A percentile compares a stretch with the other conserved stretches of the same genome.
Conservation (phyloP, 2,113 vertebrate species). For the Peromyscus polionotus region DNA sequence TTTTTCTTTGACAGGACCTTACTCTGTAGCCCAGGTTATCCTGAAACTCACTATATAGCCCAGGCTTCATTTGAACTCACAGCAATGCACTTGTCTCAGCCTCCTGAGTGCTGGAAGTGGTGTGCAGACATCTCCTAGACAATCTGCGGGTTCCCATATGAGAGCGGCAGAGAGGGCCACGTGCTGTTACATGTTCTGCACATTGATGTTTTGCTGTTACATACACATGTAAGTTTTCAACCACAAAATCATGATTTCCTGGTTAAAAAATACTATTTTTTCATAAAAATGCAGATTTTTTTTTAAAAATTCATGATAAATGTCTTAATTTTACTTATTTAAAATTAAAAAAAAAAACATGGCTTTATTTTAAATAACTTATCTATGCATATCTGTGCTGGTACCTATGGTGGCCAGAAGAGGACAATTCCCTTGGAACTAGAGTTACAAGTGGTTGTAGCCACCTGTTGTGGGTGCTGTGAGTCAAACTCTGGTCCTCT, state of each 20-base stretch:
- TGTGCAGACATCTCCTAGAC: constrained; percentile 60
- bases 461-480: background rate
- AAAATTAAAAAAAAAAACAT: background rate
- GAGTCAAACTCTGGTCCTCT: background rate
- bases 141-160: constrained; percentile 67
- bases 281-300: constrained; percentile 19
- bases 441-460: background rate
- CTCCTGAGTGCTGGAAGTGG: background rate
- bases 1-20: background rate
- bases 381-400: background rate
- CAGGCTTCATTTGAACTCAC: background rate
- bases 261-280: background rate
- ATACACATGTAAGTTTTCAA: background rate
- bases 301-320: background rate
- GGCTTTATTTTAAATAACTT: background rate
- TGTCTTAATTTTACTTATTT: constrained; percentile 24
- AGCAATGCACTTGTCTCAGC: background rate
- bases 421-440: background rate
- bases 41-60: background rate
- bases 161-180: constrained; percentile 72
- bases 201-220: constrained; percentile 21
- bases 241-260: background rate
- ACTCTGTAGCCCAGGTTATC: background rate
- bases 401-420: background rate
- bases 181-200: constrained; percentile 66